Evolutionary conservation across 2,888 invertebrate genomes (phyloP).

Genomic region (Didymodactylos carnosus): DNA sequence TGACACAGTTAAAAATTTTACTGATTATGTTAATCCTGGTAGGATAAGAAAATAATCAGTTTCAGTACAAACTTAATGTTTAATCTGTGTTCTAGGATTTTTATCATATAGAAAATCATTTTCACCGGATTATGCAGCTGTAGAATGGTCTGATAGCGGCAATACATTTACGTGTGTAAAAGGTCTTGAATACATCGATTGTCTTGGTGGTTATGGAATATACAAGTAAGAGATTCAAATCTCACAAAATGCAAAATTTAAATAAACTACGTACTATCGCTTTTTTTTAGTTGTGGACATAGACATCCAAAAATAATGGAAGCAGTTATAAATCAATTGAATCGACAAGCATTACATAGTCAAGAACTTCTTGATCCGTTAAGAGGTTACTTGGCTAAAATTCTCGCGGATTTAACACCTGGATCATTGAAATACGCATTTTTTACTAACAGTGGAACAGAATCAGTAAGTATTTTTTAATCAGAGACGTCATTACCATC

Average conservation of each 20-base stretch:
- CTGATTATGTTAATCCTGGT: neutral
- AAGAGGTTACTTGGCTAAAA: neutral
- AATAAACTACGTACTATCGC: neutral
- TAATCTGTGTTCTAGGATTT: no score
- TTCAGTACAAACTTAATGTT: no score
- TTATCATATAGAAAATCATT: neutral
- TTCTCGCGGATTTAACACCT: neutral
- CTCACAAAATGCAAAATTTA: neutral
- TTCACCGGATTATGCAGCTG: neutral
- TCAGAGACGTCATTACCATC: no score
- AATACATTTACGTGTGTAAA: neutral
- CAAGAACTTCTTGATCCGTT: neutral
- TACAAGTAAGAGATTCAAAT: neutral
- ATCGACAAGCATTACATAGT: neutral
- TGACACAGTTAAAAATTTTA: neutral
- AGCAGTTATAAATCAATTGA: neutral
- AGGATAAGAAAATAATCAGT: no score
- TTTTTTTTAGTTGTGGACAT: neutral
- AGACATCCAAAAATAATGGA: neutral
- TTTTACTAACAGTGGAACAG: neutral
- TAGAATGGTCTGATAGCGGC: neutral
- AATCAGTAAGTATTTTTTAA: no score
- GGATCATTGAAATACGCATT: neutral
- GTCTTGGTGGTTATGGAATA: neutral
- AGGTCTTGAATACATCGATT: neutral